phyloP scores from a whole-genome alignment of 2,797 vertebrate genomes.

The Chaetodon trifasciatus region DNA sequence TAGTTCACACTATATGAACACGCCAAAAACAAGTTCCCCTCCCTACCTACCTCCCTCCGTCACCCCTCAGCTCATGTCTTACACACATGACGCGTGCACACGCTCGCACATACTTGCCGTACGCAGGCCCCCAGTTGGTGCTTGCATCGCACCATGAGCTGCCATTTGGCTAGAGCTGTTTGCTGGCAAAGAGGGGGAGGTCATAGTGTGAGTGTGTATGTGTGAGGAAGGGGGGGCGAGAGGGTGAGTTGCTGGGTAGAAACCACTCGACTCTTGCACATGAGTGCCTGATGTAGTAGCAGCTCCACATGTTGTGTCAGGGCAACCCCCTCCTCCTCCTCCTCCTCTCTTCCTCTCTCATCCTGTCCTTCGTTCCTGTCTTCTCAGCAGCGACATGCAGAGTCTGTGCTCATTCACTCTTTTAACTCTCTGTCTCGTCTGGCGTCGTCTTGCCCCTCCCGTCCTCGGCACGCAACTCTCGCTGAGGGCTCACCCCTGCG shows the following conservation, averaged over 20 bases:
- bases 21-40: constrained; percentile 76
- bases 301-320: constrained; percentile 68
- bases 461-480: constrained; percentile 16
- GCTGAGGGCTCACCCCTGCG: constrained; percentile 60
- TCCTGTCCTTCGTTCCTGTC: constrained; percentile 28
- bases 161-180: constrained; percentile 72
- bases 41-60: constrained; percentile 36
- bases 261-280: constrained; percentile 59
- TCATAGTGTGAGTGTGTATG: constrained; percentile 54
- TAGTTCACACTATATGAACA: constrained; percentile 82
- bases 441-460: constrained; percentile 6
- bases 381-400: constrained; percentile 23
- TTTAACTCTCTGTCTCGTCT: constrained; percentile 46
- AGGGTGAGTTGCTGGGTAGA: constrained; percentile 82
- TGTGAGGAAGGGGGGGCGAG: constrained; percentile 24
- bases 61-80: constrained; percentile 28
- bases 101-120: neutral
- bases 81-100: constrained; percentile 15
- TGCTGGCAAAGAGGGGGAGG: constrained; percentile 60
- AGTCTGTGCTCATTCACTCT: constrained; percentile 60
- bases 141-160: constrained; percentile 65
- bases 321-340: constrained; percentile 36
- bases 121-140: constrained; percentile 49
- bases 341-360: neutral
- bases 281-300: constrained; percentile 67